Evolutionary conservation across 2,113 vertebrate genomes (phyloP).

Genomic region (Lichenostomus cassidix): DNA sequence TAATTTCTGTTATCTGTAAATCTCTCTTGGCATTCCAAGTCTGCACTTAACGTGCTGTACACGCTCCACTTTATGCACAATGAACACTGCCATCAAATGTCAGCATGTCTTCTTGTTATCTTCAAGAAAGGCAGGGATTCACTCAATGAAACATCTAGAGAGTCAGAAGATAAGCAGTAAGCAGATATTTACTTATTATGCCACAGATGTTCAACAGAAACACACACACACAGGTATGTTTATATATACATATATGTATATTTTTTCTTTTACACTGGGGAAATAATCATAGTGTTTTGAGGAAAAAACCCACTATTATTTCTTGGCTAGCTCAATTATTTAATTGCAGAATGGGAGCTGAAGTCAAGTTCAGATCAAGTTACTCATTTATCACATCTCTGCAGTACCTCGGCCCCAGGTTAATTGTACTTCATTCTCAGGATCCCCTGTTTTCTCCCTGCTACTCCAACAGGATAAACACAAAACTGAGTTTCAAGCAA

Average conservation of each 20-base stretch:
- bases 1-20: slow-evolving; percentile 56
- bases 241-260: fast-evolving
- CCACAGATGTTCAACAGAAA: background rate
- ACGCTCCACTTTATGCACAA: background rate
- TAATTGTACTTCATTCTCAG: background rate
- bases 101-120: slow-evolving; percentile 1
- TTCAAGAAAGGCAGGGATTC: background rate
- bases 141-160: background rate
- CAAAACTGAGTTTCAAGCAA: background rate
- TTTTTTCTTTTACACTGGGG: fast-evolving
- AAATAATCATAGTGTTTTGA: background rate
- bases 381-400: background rate
- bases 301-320: background rate
- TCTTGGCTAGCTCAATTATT: background rate
- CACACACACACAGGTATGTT: background rate
- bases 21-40: slow-evolving; percentile 26
- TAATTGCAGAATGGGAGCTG: background rate
- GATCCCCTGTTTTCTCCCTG: background rate
- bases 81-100: background rate
- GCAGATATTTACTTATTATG: background rate
- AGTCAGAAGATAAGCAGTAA: background rate
- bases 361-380: background rate
- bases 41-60: background rate
- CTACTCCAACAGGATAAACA: background rate
- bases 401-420: background rate